Percentiles rank a stretch among this genome's conserved stretches.
These are phyloP conservation scores for Chrysotoxum bicinctum DNA, from an alignment of 2,888 invertebrate species.

Conservation along the genomic window DNA sequence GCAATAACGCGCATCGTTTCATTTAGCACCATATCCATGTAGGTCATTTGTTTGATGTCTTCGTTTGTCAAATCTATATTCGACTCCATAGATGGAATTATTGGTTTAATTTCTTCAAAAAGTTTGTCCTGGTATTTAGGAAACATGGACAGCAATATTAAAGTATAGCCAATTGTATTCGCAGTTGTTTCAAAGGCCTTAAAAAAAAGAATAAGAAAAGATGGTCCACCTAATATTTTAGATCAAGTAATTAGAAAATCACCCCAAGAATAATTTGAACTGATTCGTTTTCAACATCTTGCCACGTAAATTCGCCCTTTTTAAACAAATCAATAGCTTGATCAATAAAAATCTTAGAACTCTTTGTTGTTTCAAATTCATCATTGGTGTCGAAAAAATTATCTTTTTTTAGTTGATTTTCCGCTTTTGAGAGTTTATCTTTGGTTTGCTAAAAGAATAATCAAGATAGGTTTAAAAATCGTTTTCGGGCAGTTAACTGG, in stretches of 20 bases:
- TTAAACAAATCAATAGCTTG: conserved; percentile 76
- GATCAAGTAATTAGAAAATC: background rate
- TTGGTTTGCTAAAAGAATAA: conserved; percentile 74
- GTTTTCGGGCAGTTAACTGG: too few species aligned
- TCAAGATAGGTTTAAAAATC: background rate
- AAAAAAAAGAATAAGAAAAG: background rate
- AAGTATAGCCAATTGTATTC: conserved; percentile 66
- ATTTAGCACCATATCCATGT: conserved; percentile 78
- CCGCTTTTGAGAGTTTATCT: conserved; percentile 73
- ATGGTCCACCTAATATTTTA: background rate
- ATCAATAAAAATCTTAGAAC: conserved; percentile 74
- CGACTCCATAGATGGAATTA: conserved; percentile 75
- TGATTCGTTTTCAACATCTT: conserved; percentile 78
- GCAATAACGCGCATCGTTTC: conserved; percentile 79
- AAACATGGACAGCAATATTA: conserved; percentile 60
- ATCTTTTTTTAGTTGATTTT: background rate
- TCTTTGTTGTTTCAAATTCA: conserved; percentile 48
- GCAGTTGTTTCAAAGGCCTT: conserved; percentile 80
- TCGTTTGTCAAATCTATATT: conserved; percentile 76
- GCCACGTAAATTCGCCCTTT: conserved; percentile 75
- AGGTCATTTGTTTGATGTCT: conserved; percentile 77
- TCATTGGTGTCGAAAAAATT: conserved; percentile 53
- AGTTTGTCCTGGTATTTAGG: conserved; percentile 74
- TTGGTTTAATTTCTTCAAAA: conserved; percentile 76
- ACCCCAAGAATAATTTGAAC: conserved; percentile 78